Evolutionary conservation across 2,113 vertebrate genomes (phyloP), one percentile per base, ranked within the genome.

Genomic region (Eubucco bourcierii): DNA sequence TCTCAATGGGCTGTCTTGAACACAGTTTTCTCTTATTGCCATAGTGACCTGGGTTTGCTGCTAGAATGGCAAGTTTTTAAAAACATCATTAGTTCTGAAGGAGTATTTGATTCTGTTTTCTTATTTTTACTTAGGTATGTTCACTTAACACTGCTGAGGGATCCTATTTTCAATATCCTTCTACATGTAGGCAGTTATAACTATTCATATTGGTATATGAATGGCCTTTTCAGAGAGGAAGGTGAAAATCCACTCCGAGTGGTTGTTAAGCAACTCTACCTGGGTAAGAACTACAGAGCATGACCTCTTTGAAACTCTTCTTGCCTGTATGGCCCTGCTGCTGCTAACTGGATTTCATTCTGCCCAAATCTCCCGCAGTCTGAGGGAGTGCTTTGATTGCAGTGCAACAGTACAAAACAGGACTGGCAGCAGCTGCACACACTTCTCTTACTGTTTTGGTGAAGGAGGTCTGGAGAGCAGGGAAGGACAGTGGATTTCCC

Each of bases 351-450:
- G 37, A 39, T 39, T 39, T 39, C 37, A 9, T 39, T 39, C 37
- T 39, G 37, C 19, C 23, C 33, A 53, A 25, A 53, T 17, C 61
- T 84, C 72, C 63, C 3, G 13, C 25, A 79, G 17, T 44, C 29
- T 72, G 74, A 89, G 6, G 24, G 29, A 34, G 34, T 10, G 55
- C 20, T 71, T 65, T 3, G 3, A 18, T 63, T 74, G 53, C 29
- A 74, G 18, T 2, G 3, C 0, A 3, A 21, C 79, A 79, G 58
- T 0, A 1, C 52, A 73, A 80, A 82, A 16, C 39, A 39, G 50
- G 10, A 20, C 44, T 59, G 55, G 88, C 74, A 74, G 66, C 41
- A 34, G 4, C 47, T 84, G 61, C 61, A 65, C 61, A 65, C 6
- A 2, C 27, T 83, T 29, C 70, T 86, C 58, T 77, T 37, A 21